phyloP scores from a whole-genome alignment of 1,140 invertebrate species.

The Ooceraea biroi region DNA sequence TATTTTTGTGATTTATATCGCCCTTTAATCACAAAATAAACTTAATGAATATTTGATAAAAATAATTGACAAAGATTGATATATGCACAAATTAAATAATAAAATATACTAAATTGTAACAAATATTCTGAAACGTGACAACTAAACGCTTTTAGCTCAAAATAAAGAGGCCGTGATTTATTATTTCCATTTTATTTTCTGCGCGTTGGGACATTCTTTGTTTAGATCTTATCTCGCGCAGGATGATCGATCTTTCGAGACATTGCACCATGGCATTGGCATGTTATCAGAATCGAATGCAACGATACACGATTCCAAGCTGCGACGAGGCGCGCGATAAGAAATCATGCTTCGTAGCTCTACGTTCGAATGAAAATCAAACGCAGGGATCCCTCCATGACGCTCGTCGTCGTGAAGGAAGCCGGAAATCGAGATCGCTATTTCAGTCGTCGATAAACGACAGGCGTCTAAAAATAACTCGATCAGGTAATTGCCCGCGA shows the following conservation, averaged over 20 bases:
- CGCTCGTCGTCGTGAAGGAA: not conserved
- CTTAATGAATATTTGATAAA: not conserved
- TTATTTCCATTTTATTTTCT: constrained; percentile 55
- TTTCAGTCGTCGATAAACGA: not conserved
- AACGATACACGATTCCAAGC: constrained; percentile 14
- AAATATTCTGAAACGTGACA: too few relatives aligned
- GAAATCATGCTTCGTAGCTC: not conserved
- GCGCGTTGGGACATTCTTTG: constrained; percentile 51
- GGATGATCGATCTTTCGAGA: constrained; percentile 51
- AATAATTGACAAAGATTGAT: too few relatives aligned
- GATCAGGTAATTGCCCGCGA: constrained; percentile 36
- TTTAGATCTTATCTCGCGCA: constrained; percentile 61
- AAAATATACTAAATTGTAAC: not conserved
- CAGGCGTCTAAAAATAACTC: constrained; percentile 27
- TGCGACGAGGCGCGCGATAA: constrained; percentile 24
- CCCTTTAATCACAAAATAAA: not conserved
- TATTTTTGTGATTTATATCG: not conserved
- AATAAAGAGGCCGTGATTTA: constrained; percentile 30
- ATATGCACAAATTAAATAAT: not conserved
- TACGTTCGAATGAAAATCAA: not conserved
- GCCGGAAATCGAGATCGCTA: constrained; percentile 24
- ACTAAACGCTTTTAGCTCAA: too few relatives aligned
- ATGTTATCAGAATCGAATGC: constrained; percentile 27
- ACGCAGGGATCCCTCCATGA: too few relatives aligned
- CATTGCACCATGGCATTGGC: constrained; percentile 53